These are phyloP conservation scores for Scolopax mira DNA, from an alignment of 2,113 vertebrate species.

Conservation along the genomic window DNA sequence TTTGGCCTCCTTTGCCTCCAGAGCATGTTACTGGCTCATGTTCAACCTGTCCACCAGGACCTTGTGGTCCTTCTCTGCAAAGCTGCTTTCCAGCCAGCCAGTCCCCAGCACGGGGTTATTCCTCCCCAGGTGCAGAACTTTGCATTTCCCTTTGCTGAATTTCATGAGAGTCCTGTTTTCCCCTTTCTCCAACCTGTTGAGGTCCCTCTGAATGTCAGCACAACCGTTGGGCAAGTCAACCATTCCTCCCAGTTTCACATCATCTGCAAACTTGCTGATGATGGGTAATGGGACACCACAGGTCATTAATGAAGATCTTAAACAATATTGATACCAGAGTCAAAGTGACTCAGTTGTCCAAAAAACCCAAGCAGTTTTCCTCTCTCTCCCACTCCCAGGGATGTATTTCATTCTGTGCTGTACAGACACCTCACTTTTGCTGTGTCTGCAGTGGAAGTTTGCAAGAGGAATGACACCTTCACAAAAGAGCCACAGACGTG, in stretches of 20 bases:
- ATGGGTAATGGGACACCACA: no score
- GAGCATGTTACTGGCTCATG: background rate
- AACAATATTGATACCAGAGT: background rate
- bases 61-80: background rate
- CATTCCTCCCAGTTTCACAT: background rate
- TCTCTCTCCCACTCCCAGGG: background rate
- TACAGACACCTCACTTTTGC: background rate
- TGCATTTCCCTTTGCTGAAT: background rate
- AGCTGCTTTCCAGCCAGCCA: background rate
- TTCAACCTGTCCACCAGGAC: background rate
- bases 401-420: background rate
- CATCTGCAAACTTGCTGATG: background rate
- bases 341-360: background rate
- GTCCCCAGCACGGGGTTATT: background rate
- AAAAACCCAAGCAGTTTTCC: no score
- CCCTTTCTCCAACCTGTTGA: background rate
- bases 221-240: background rate
- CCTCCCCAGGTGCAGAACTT: background rate
- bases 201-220: background rate
- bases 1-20: background rate
- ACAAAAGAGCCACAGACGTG: constrained; percentile 7
- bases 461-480: constrained; percentile 13
- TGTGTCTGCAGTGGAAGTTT: background rate
- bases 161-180: background rate
- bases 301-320: background rate